phyloP scores from a whole-genome alignment of 2,888 invertebrate genomes.

The Melinaea menophilus region DNA sequence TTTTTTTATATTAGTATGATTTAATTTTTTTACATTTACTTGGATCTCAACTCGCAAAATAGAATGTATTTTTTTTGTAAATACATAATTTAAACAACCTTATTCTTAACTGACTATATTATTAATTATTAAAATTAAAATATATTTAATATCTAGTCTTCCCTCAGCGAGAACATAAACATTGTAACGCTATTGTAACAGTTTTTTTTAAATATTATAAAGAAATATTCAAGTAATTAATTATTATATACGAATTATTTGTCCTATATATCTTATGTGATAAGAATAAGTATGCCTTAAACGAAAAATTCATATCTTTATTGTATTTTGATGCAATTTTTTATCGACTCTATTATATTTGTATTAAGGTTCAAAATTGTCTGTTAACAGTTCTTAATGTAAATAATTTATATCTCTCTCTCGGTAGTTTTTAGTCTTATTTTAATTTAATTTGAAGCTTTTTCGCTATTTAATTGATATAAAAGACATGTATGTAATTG shows the following conservation, averaged over 20 bases:
- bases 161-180: background rate
- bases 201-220: background rate
- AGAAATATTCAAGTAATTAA: conserved; percentile 7
- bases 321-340: conserved; percentile 68
- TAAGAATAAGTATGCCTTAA: conserved; percentile 74
- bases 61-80: background rate
- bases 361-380: background rate
- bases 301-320: conserved; percentile 72
- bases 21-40: too few species aligned
- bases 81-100: background rate
- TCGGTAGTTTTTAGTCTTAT: conserved; percentile 47
- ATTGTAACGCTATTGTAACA: background rate
- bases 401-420: conserved; percentile 24
- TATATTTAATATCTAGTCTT: background rate
- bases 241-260: conserved; percentile 16
- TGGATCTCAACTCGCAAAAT: background rate
- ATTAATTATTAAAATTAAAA: background rate
- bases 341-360: background rate
- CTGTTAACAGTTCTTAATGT: background rate
- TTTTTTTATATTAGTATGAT: too few species aligned
- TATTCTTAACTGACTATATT: background rate
- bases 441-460: conserved; percentile 59
- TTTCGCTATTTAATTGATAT: conserved; percentile 48
- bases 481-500: conserved; percentile 39
- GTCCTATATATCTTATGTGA: conserved; percentile 61